phyloP scores from a whole-genome alignment of 2,113 vertebrate genomes.

The Callocephalon fimbriatum region DNA sequence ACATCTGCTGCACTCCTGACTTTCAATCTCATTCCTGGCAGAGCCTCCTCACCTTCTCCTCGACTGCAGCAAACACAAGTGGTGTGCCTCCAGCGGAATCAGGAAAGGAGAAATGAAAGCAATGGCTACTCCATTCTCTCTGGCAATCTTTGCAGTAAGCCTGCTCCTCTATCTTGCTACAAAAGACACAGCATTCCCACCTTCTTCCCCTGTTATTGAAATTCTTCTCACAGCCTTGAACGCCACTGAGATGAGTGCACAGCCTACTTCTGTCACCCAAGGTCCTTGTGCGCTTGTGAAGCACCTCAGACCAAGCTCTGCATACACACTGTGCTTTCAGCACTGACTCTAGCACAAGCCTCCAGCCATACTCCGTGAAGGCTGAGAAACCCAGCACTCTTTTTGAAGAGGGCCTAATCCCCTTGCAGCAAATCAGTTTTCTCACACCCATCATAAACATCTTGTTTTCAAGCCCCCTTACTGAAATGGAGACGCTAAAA shows the following conservation, averaged over 20 bases:
- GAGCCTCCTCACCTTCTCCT: not conserved
- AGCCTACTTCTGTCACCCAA: not conserved
- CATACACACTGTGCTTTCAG: not conserved
- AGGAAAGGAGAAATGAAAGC: not conserved
- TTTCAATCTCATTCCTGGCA: not conserved
- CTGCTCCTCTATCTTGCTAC: not conserved
- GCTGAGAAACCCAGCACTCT: not conserved
- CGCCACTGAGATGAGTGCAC: not conserved
- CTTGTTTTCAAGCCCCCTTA: not conserved
- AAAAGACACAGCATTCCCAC: not conserved
- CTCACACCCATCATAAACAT: not conserved
- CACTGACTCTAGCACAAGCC: not conserved
- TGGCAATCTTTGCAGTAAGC: not conserved
- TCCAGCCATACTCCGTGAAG: not conserved
- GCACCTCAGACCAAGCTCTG: not conserved
- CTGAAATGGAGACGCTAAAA: not conserved
- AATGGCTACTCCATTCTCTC: not conserved
- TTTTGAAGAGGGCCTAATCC: not conserved
- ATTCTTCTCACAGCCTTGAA: not conserved
- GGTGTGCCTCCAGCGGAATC: not conserved
- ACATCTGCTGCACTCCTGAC: not conserved
- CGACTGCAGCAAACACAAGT: accelerated
- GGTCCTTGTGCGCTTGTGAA: not conserved
- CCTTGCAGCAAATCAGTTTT: not conserved
- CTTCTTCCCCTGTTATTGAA: not conserved